Conservation (phyloP, 2,113 vertebrate genomes). For the Astatoreochromis straeleni region DNA sequence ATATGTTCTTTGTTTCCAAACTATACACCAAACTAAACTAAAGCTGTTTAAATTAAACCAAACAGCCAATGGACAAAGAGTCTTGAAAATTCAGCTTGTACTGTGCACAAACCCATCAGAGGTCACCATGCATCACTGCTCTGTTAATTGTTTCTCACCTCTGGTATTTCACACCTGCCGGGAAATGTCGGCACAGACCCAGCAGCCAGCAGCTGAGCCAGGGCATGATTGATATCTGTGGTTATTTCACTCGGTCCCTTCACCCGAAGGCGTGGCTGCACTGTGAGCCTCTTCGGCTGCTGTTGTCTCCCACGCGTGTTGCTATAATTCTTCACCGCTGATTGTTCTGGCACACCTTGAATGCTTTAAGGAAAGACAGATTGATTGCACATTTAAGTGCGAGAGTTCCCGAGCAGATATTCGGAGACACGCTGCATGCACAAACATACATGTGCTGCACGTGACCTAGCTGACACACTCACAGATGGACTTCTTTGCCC, state of each 20-base stretch:
- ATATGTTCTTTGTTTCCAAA: background rate
- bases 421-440: background rate
- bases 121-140: background rate
- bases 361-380: background rate
- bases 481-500: background rate
- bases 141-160: constrained; percentile 40
- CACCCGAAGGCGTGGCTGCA: constrained; percentile 10
- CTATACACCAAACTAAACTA: background rate
- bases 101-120: background rate
- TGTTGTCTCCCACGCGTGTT: background rate
- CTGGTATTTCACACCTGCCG: constrained; percentile 49
- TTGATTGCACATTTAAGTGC: background rate
- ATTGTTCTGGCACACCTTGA: constrained; percentile 8
- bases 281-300: constrained; percentile 3
- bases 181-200: constrained; percentile 12
- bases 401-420: background rate
- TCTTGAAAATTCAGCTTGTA: background rate
- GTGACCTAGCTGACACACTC: background rate
- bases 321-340: background rate
- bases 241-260: background rate
- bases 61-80: background rate
- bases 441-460: background rate
- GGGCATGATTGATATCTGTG: constrained; percentile 38
- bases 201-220: constrained; percentile 2
- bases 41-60: background rate